Evolutionary conservation across 2,888 invertebrate genomes (phyloP).

Genomic region (Parascotia fuliginaria): DNA sequence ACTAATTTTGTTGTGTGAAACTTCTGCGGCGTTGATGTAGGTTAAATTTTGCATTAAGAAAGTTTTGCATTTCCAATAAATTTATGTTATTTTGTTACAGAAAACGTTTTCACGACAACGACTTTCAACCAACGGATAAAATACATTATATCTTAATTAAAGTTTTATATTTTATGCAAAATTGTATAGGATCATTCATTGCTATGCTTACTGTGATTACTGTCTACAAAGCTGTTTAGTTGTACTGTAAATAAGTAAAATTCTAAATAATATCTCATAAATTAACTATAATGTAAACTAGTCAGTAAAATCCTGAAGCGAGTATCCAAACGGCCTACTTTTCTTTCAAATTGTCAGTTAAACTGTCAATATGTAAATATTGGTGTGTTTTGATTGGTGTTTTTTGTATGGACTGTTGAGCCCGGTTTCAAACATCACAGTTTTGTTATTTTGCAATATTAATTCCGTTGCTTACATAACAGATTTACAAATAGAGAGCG

Average conservation of each 20-base stretch:
- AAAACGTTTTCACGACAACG: conserved; percentile 6
- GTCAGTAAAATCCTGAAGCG: conserved; percentile 45
- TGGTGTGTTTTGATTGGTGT: conserved; percentile 50
- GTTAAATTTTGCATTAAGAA: background rate
- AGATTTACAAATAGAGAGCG: background rate
- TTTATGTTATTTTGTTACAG: conserved; percentile 9
- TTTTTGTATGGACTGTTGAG: conserved; percentile 67
- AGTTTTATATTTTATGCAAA: conserved; percentile 14
- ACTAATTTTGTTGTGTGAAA: too few species aligned
- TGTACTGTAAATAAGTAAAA: background rate
- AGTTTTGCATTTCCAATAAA: background rate
- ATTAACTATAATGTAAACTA: conserved; percentile 16
- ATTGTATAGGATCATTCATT: conserved; percentile 29
- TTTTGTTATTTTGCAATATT: conserved; percentile 10
- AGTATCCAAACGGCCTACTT: conserved; percentile 75
- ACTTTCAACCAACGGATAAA: conserved; percentile 1
- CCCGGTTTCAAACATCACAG: conserved; percentile 71
- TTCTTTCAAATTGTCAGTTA: conserved; percentile 24
- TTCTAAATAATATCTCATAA: conserved; percentile 15
- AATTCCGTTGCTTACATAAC: conserved; percentile 21
- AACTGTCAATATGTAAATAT: conserved; percentile 25
- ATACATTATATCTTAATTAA: background rate
- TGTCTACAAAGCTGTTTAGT: conserved; percentile 25
- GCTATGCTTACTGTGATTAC: conserved; percentile 49
- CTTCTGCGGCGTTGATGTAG: too few species aligned